Base-by-base conservation (phyloP, 2,797 vertebrate genomes). In the Chelon labrosus region DNA sequence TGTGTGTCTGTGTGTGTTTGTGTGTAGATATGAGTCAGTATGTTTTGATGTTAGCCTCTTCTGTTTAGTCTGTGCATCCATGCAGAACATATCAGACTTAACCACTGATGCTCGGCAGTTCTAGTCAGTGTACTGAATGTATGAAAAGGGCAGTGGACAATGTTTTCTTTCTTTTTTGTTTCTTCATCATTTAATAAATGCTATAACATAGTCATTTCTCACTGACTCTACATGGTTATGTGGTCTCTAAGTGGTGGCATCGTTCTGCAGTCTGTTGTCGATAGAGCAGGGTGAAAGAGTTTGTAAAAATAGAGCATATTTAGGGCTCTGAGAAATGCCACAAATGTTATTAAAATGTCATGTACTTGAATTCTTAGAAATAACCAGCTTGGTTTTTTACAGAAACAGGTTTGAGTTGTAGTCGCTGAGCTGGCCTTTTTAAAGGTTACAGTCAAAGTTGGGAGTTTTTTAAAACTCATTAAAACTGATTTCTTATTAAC, bases 201-300 rank as follows among this genome's bases (percentile, higher is more conserved):
- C 61, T 38, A 19, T 62, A 12, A 59, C 59, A 8, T 27, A 53
- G 46, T 70, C 46, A 35, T 67, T 58, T 19, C 38, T 59, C 38
- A 25, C 16, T 8, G 11, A 51, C 70, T 54, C 2, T 11, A 44
- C 14, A 9, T 25, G 27, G 0, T 70, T 41, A 39, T 60, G 8
- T 13, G 9, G 11, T 10, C 52, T 68, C 5, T 27, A 60, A 7
- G 14, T 3, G 16, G 16, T 64, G 22, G n/a, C 22, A 31, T 31
- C 54, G 62, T 10, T 17, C 16, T 39, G 39, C 39, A 11, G 31
- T 4, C 35, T 25, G 20, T 3, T n/a, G 31, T 31, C 0, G 17
- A 42, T 64, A n/a, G 41, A 44, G 17, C 25, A 52, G 11, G 27
- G 27, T 27, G 27, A 5, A 3, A 27, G 2, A 47, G 46, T 19